phyloP scores from a whole-genome alignment of 2,113 vertebrate species.

The Peromyscus maniculatus region DNA sequence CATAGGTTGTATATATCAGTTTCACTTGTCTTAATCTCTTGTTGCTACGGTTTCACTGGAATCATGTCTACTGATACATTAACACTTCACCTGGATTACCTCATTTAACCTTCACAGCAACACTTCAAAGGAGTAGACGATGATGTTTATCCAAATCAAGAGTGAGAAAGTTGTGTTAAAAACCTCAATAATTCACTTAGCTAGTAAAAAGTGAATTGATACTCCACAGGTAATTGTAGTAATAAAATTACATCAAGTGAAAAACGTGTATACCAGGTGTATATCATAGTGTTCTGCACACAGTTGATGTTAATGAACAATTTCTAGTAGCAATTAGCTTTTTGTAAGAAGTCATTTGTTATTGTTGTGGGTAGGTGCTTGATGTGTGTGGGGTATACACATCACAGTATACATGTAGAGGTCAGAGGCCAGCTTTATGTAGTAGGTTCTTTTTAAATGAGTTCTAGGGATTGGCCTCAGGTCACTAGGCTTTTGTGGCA shows the following conservation, averaged over 20 bases:
- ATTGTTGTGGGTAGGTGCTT: background rate
- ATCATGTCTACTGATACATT: background rate
- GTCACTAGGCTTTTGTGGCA: background rate
- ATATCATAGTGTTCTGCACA: background rate
- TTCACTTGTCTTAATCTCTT: background rate
- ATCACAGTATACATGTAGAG: background rate
- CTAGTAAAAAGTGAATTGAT: background rate
- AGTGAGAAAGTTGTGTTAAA: background rate
- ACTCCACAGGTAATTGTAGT: background rate
- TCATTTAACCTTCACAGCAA: background rate
- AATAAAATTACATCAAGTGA: background rate
- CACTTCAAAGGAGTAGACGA: background rate
- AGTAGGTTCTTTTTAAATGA: background rate
- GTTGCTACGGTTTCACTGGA: background rate
- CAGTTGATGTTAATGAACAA: background rate
- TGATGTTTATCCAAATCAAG: background rate
- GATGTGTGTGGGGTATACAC: too few species aligned
- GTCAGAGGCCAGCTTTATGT: background rate
- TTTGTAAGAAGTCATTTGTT: background rate
- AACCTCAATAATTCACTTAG: background rate
- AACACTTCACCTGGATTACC: background rate
- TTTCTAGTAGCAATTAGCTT: background rate
- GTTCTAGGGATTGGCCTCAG: background rate
- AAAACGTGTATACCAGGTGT: background rate
- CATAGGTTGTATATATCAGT: background rate